These are phyloP conservation scores for Lacanobia oleracea DNA, from an alignment of 2,888 invertebrate species.

Conservation along the genomic window DNA sequence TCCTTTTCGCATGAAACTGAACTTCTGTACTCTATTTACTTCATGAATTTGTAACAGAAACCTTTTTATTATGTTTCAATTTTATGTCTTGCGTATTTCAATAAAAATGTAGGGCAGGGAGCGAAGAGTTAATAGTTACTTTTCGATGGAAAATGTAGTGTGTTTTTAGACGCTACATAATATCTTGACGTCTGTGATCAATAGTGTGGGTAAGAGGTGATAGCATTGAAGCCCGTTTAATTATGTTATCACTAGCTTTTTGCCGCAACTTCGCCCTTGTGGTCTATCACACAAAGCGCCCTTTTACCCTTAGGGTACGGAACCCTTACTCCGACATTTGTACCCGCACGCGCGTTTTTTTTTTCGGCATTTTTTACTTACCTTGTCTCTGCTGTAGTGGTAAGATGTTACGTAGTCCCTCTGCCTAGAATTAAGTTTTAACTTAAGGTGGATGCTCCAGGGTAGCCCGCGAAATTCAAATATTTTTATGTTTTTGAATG, in stretches of 20 bases:
- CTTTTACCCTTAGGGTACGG: too few species aligned
- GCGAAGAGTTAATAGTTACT: conserved; percentile 9
- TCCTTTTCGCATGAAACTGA: background rate
- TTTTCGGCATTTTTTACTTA: too few species aligned
- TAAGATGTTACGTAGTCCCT: background rate
- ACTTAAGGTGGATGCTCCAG: too few species aligned
- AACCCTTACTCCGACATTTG: too few species aligned
- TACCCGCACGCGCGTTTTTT: too few species aligned
- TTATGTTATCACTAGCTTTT: background rate
- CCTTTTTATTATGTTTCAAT: conserved; percentile 58
- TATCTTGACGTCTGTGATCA: background rate
- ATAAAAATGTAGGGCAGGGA: conserved; percentile 57
- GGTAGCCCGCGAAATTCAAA: too few species aligned
- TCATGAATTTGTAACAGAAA: conserved; percentile 10
- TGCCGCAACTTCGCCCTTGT: too few species aligned
- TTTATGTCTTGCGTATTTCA: conserved; percentile 53
- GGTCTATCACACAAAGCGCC: too few species aligned
- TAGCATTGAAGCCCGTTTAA: background rate
- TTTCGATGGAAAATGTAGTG: conserved; percentile 22
- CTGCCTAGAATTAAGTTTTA: background rate
- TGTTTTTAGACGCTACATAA: conserved; percentile 22
- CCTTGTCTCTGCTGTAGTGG: background rate
- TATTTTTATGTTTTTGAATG: too few species aligned
- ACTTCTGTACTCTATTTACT: conserved; percentile 18
- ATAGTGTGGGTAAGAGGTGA: background rate